Evolutionary conservation across 92 coral and sea anemone genomes (phyloP), one percentile per base, ranked within the genome.

Genomic region (Diadumene lineata): DNA sequence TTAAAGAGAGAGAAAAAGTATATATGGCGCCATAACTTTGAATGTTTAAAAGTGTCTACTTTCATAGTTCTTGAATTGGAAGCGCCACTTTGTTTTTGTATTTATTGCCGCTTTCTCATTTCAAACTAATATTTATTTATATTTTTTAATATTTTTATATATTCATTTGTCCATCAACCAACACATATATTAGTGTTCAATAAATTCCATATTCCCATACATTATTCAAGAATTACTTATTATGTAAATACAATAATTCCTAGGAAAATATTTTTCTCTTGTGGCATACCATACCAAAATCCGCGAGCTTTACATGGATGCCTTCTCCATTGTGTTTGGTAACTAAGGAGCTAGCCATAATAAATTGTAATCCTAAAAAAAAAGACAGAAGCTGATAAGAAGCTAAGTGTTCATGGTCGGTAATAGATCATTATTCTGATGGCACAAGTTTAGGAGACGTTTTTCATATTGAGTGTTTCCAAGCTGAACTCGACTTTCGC

Each of bases 241-340:
- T 70, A 31, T 28, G 77, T 72, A 72, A 43, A 72, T 61, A 72
- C 15, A 30, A 1, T 50, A 50, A 70, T 70, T 31, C 63, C 27
- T 70, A 70, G 30, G 55, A 70, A 70, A 56, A 56, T 61, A 72
- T 22, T 16, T 26, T 28, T n/a, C 48, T 27, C 23, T 27, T 21
- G 64, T 53, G 50, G 66, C 48, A 51, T 19, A 44, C 21, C 33
- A n/a, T 31, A 28, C 18, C 30, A 26, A 56, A 62, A 62, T n/a
- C 68, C 38, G 31, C 68, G 31, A 28, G 68, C 38, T 27, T 22
- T 28, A 23, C 31, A 7, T 22, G 31, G 17, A 58, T 58, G 31
- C 17, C 29, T 58, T 22, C 7, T 58, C 64, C 17, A 22, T 22
- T 22, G 23, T 58, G 1, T 10, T 22, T 13, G 10, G 60, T 53